phyloP scores from a whole-genome alignment of 2,797 vertebrate genomes.

The Coregonus suidteri region DNA sequence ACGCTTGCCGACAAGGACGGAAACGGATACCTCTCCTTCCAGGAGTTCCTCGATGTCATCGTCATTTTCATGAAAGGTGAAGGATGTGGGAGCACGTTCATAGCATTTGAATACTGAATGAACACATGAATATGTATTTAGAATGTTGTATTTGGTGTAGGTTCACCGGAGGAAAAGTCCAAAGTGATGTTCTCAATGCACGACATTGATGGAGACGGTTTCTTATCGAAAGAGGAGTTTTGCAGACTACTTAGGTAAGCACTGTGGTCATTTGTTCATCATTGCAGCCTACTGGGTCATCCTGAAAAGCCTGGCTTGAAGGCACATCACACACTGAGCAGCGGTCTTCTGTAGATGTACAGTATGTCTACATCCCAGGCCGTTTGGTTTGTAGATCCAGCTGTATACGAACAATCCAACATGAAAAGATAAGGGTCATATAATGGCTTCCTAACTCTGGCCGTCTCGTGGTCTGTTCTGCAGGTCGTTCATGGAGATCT shows the following conservation, averaged over 20 bases:
- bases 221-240: slow-evolving; percentile 90
- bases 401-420: not conserved
- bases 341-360: not conserved
- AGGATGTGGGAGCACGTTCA: too few relatives aligned
- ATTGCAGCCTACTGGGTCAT: too few relatives aligned
- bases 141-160: slow-evolving; percentile 59
- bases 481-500: slow-evolving; percentile 95
- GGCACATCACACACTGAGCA: not conserved
- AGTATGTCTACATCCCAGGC: not conserved
- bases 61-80: slow-evolving; percentile 90
- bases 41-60: slow-evolving; percentile 93
- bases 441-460: not conserved
- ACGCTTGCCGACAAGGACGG: slow-evolving; percentile 92
- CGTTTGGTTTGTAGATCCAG: not conserved
- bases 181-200: slow-evolving; percentile 93
- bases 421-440: not conserved
- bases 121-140: too few relatives aligned
- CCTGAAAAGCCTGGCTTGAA: not conserved
- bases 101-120: too few relatives aligned
- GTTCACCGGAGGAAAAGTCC: slow-evolving; percentile 90
- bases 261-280: not conserved
- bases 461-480: slow-evolving; percentile 18
- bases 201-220: slow-evolving; percentile 85
- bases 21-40: slow-evolving; percentile 95
- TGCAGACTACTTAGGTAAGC: slow-evolving; percentile 88